Evolutionary conservation across 2,797 vertebrate species (phyloP).

Genomic region (Cyclopterus lumpus): DNA sequence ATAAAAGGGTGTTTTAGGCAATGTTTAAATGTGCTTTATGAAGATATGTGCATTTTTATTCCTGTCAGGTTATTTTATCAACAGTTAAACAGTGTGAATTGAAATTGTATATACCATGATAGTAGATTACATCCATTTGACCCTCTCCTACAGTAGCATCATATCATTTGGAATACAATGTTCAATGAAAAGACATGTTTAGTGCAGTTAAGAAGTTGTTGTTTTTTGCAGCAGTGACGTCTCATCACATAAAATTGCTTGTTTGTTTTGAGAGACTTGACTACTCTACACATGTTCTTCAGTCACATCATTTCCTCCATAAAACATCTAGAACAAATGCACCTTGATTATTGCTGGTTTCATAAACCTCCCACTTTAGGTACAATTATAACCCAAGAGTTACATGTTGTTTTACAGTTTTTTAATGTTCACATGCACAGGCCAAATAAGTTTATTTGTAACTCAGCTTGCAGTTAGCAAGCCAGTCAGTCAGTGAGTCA

Average conservation of each 20-base stretch:
- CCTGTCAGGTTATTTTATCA: neutral
- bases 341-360: neutral
- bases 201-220: neutral
- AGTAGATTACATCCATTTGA: neutral
- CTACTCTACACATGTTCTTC: neutral
- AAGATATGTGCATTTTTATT: neutral
- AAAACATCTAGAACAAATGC: neutral
- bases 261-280: neutral
- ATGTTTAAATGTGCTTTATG: neutral
- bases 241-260: neutral
- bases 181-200: neutral
- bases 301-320: neutral
- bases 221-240: neutral
- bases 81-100: neutral
- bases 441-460: constrained; percentile 14
- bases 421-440: constrained; percentile 5
- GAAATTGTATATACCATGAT: neutral
- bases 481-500: constrained; percentile 56
- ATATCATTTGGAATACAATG: neutral
- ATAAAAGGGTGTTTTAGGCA: neutral
- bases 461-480: constrained; percentile 32
- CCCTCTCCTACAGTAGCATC: neutral
- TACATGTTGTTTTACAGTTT: neutral
- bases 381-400: neutral
- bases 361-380: neutral